Conservation (phyloP, 1,140 invertebrate genomes). For the Meloidogyne chitwoodi region DNA sequence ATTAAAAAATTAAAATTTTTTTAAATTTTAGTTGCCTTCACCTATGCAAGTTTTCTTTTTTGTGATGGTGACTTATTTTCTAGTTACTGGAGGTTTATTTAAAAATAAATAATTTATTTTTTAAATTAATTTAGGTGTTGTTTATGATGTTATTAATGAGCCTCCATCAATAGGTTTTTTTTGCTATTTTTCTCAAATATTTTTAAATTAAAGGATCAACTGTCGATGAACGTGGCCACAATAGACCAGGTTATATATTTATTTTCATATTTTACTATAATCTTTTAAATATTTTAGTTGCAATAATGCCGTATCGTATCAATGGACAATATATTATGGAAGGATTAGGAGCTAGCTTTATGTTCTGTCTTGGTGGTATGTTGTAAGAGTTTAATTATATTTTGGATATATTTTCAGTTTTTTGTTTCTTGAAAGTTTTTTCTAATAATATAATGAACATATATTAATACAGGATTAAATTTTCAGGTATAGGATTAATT, state of each 20-base stretch:
- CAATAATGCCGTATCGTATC: slow-evolving; percentile 49
- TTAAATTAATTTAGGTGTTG: slow-evolving; percentile 59
- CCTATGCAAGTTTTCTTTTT: slow-evolving; percentile 86
- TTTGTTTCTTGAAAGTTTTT: neutral
- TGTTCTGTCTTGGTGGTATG: slow-evolving; percentile 49
- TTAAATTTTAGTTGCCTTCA: slow-evolving; percentile 71
- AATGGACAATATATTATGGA: slow-evolving; percentile 55
- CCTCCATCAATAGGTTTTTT: slow-evolving; percentile 46
- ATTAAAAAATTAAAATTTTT: neutral
- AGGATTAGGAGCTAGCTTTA: slow-evolving; percentile 51
- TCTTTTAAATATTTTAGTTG: slow-evolving; percentile 29
- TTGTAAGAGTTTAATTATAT: neutral
- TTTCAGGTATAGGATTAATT: slow-evolving; percentile 79
- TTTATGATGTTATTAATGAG: slow-evolving; percentile 52
- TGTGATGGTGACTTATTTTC: slow-evolving; percentile 87
- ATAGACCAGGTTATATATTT: neutral
- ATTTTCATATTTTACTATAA: neutral
- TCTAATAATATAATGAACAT: neutral
- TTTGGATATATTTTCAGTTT: neutral
- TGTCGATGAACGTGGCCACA: slow-evolving; percentile 8
- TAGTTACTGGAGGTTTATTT: slow-evolving; percentile 86
- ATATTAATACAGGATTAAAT: slow-evolving; percentile 60
- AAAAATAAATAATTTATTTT: neutral
- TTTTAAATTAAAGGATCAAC: slow-evolving; percentile 6
- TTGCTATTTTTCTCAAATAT: neutral